Conservation (phyloP, 2,888 invertebrate genomes). For the Polietes domitor region DNA sequence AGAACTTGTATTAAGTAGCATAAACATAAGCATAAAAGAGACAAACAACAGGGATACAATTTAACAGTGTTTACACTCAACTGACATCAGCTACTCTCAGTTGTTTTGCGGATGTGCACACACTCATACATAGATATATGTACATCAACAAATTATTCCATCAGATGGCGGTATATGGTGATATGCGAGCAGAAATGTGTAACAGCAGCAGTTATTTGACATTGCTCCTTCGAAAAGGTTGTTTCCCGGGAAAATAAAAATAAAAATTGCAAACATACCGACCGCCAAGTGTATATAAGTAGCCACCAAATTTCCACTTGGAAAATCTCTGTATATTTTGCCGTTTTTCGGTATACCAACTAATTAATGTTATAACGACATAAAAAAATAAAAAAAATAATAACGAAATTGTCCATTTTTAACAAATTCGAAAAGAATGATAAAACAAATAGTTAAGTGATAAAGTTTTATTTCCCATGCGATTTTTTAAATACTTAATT, state of each 20-base stretch:
- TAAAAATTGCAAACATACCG: conserved; percentile 37
- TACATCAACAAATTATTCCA: no score
- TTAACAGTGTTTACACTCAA: no score
- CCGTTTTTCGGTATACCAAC: conserved; percentile 65
- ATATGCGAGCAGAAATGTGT: conserved; percentile 45
- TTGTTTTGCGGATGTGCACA: no score
- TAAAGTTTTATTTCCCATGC: not conserved
- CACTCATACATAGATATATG: no score
- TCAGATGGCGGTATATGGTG: not conserved
- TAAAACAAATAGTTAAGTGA: conserved; percentile 10
- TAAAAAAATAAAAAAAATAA: conserved; percentile 31
- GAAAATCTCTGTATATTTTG: conserved; percentile 47
- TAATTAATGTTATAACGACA: not conserved
- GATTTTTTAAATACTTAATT: not conserved
- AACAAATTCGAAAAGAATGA: conserved; percentile 12
- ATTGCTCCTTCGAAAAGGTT: conserved; percentile 79
- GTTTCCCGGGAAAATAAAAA: conserved; percentile 67
- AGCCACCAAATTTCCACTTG: conserved; percentile 53
- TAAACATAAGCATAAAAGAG: no score
- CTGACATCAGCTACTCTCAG: no score
- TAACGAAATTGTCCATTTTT: not conserved
- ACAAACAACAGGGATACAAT: no score
- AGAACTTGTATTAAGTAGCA: no score
- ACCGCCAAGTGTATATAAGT: conserved; percentile 44
- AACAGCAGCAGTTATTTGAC: conserved; percentile 75